Base-by-base conservation (phyloP, 1,140 invertebrate species). In the Paraescarpia echinospica region DNA sequence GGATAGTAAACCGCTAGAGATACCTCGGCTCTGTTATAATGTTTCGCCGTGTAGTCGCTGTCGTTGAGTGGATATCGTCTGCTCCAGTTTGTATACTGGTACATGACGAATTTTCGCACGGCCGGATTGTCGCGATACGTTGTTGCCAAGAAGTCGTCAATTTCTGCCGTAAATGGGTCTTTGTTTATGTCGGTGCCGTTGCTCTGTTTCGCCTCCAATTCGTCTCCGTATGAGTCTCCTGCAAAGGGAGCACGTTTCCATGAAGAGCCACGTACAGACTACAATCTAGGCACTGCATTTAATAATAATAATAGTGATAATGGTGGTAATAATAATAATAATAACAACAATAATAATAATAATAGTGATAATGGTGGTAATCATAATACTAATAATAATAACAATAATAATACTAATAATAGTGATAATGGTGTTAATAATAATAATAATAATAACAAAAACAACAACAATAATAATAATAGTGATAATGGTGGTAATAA, bases 21-120 rank as follows among this genome's bases (percentile, higher is more conserved):
- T 90, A 90, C 90, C 90, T 90, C 35, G 2, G 90, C 90, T 34
- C 90, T 12, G n/a, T 90, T 90, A n/a, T 33, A 90, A 31, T 90
- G 90, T 90, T 33, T 34, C 14, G 35, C 90, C 18, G 90, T 41
- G 27, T 90, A 90, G 14, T 90, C 34, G 34, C 34, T 90, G 35
- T 90, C 90, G 90, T 34, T 90, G 9, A 41, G 90, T 27, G 90
- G 34, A 31, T 90, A 34, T 0, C 1, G 34, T 34, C 35, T 22
- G n/a, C 34, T 90, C 90, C 90, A 90, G n/a, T 90, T 41, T 22
- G 90, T 90, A n/a, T 90, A 90, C 12, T 90, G 90, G n/a, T 90
- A 41, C 22, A 22, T 90, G 90, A 90, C 27, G n/a, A 41, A 22
- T 33, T 77, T 77, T 12, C 59, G 59, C 59, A 77, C 59, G 9